Conservation (phyloP, 2,888 invertebrate species). For the Aleiodes testaceus region DNA sequence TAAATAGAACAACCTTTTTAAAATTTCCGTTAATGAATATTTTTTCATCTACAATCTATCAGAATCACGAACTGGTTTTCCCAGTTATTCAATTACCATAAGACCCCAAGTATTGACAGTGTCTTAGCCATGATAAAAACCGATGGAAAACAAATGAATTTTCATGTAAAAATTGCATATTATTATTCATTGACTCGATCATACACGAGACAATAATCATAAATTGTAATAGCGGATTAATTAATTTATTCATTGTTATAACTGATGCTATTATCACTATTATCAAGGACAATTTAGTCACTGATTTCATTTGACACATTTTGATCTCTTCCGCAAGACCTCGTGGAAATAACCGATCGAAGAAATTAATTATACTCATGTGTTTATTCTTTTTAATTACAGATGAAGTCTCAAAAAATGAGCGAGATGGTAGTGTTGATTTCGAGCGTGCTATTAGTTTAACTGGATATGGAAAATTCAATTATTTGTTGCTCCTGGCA, state of each 20-base stretch:
- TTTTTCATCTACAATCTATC: no score
- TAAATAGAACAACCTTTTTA: no score
- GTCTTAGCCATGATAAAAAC: conserved; percentile 16
- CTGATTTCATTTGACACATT: not conserved
- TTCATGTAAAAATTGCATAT: not conserved
- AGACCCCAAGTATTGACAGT: not conserved
- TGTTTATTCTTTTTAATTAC: conserved; percentile 40
- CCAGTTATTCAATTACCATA: conserved; percentile 16
- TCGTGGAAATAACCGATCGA: not conserved
- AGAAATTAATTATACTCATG: no score
- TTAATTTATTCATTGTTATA: conserved; percentile 5
- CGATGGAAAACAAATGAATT: conserved; percentile 16
- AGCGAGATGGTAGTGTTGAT: conserved; percentile 61
- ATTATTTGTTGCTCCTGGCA: conserved; percentile 74
- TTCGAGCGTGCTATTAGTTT: conserved; percentile 65
- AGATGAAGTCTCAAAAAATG: conserved; percentile 61
- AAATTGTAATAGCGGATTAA: not conserved
- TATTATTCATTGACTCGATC: conserved; percentile 24
- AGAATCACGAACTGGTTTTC: conserved; percentile 28
- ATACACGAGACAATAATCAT: not conserved
- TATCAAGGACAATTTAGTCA: not conserved
- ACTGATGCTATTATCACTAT: conserved; percentile 4
- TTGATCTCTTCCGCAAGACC: conserved; percentile 4
- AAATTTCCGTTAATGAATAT: no score
- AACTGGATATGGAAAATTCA: conserved; percentile 75